phyloP scores from a whole-genome alignment of 2,113 vertebrate species.

The Hippopotamus amphibius region DNA sequence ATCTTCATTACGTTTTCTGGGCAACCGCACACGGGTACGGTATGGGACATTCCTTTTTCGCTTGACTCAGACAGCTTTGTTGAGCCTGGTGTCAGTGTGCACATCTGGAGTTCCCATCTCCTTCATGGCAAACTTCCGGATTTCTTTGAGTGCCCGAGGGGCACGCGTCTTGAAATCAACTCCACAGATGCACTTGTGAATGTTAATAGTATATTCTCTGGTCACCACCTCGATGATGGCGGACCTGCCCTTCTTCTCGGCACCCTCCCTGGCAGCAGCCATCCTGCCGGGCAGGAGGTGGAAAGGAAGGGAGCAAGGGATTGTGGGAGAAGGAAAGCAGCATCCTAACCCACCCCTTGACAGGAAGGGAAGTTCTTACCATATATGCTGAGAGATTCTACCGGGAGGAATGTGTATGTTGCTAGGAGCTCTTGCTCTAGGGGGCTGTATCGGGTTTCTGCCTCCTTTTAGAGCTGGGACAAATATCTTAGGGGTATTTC shows the following conservation, averaged over 20 bases:
- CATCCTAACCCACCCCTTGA: background rate
- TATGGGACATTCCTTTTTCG: background rate
- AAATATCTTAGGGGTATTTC: background rate
- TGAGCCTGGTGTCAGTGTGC: background rate
- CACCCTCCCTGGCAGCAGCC: background rate
- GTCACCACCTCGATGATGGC: background rate
- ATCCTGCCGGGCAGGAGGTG: background rate
- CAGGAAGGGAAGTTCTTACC: background rate
- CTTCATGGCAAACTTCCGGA: background rate
- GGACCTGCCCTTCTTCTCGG: background rate
- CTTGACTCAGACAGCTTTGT: background rate
- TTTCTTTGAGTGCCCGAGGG: background rate
- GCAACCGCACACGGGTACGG: constrained; percentile 89
- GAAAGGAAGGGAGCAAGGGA: too few species aligned
- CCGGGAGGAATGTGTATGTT: background rate
- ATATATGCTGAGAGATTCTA: background rate
- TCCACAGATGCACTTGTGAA: background rate
- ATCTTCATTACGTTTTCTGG: constrained; percentile 96
- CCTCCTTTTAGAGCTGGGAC: background rate
- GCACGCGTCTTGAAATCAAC: background rate
- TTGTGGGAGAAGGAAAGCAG: background rate
- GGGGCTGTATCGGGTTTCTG: background rate
- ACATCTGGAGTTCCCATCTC: background rate
- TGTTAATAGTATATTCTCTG: background rate
- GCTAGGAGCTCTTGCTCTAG: background rate